Conservation (phyloP, 2,797 vertebrate genomes). For the Brachyrhaphis roseni region DNA sequence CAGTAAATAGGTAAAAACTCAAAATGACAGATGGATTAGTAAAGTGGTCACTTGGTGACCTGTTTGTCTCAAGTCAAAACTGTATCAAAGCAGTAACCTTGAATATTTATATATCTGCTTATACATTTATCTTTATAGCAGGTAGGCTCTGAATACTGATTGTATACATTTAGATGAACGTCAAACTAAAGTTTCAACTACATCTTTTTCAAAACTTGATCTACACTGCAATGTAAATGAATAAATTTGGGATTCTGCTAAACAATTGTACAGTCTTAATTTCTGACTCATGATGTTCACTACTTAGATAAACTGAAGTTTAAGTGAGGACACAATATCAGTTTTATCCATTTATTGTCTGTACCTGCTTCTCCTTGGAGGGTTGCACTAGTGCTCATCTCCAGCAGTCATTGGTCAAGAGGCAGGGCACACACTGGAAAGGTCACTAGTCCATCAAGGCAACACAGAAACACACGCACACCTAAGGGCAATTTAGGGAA, state of each 20-base stretch:
- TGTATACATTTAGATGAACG: conserved; percentile 42
- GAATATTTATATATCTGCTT: conserved; percentile 38
- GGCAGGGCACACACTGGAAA: neutral
- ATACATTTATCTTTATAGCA: conserved; percentile 33
- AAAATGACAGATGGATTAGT: conserved; percentile 60
- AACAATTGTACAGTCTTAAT: conserved; percentile 5
- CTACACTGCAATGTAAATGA: conserved; percentile 55
- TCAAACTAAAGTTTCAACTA: conserved; percentile 27
- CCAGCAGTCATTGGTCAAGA: neutral
- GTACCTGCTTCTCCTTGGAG: neutral
- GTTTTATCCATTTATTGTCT: neutral
- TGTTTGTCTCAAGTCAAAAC: conserved; percentile 58
- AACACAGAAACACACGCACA: neutral
- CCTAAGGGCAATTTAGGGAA: neutral
- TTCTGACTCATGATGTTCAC: neutral
- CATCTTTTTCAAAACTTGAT: conserved; percentile 49
- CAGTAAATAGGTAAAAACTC: conserved; percentile 53
- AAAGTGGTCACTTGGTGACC: conserved; percentile 39
- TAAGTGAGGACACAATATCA: neutral
- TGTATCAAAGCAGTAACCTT: conserved; percentile 37
- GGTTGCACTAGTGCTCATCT: neutral
- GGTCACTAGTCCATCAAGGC: neutral
- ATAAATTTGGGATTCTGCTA: conserved; percentile 70
- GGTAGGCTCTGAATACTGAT: conserved; percentile 43
- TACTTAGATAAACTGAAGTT: neutral